Base-by-base conservation (phyloP, 1,140 invertebrate species). In the Achatina immaculata region DNA sequence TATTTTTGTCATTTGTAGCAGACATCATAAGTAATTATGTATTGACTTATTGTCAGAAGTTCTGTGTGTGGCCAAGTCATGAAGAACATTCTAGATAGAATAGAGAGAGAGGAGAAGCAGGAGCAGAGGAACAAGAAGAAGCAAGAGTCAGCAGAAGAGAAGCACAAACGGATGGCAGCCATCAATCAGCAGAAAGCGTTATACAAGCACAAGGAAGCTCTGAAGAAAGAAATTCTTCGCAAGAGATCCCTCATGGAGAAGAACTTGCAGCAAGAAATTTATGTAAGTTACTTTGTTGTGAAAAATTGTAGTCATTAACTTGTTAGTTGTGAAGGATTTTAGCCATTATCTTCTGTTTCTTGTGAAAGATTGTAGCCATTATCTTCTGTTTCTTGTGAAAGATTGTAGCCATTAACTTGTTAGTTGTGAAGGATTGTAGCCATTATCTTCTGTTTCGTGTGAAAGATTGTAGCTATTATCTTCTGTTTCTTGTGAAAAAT, bases 171-270 rank as follows among this genome's bases (percentile, higher is more conserved):
- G 71, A 80, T 90, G 9, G 84, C 85, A 38, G 83, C 86, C 28
- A 86, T 85, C n/a, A 91, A 90, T 84, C 84, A 89, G 42, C 88
- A 90, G 73, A 84, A 86, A 45, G 79, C 89, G 21, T 88, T 97
- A 31, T 95, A 94, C 89, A 94, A 95, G 83, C 96, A 98, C 82
- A 98, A 97, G 88, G 97, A 98, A 89, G 91, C 95, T 82, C 93
- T 99, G 31, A 98, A 98, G 90, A 97, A 97, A 88, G 97, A 98
- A 86, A 98, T 98, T 79, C 93, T 97, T 51, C 96, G 96, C 85
- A 98, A 98, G 89, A 92, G 97, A 84, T 95, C 95, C 6, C 90
- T 97, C 3, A 93, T 98, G 66, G 97, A 99, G 90, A 97, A 97
- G 86, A 96, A 97, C 90, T 92, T 98, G 68, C 95, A 96, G 88